phyloP scores from a whole-genome alignment of 2,797 vertebrate species.

The Bovichtus variegatus region DNA sequence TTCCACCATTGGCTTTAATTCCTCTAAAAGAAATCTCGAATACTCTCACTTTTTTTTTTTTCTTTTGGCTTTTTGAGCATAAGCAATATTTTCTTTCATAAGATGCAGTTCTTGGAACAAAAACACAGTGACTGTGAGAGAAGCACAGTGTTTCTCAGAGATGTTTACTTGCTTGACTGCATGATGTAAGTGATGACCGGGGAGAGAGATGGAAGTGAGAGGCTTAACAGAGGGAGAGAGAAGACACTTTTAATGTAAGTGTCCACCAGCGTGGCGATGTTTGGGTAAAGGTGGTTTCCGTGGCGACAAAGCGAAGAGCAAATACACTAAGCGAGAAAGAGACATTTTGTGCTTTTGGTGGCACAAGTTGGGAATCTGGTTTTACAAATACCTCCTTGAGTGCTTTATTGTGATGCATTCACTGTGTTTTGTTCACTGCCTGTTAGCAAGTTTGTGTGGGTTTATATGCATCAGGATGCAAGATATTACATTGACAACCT shows the following conservation, averaged over 20 bases:
- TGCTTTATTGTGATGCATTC: constrained; percentile 57
- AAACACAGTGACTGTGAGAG: constrained; percentile 53
- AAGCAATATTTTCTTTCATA: constrained; percentile 7
- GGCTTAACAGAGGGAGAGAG: constrained; percentile 45
- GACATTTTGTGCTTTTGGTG: constrained; percentile 68
- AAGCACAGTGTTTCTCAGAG: constrained; percentile 35
- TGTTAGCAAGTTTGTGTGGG: constrained; percentile 43
- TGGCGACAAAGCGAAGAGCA: constrained; percentile 81
- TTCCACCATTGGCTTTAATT: constrained; percentile 51
- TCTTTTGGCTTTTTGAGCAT: constrained; percentile 2
- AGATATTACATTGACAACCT: constrained; percentile 73
- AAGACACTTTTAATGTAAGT: constrained; percentile 80
- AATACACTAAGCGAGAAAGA: constrained; percentile 71
- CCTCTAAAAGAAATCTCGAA: constrained; percentile 35
- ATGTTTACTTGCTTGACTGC: constrained; percentile 75
- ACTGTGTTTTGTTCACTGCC: constrained; percentile 47
- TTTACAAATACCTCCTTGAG: constrained; percentile 61
- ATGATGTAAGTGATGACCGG: constrained; percentile 64
- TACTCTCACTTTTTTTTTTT: background rate
- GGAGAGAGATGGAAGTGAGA: constrained; percentile 41
- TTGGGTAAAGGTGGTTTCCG: constrained; percentile 83
- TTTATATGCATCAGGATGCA: constrained; percentile 66
- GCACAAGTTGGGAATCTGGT: constrained; percentile 56
- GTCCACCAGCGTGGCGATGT: constrained; percentile 78
- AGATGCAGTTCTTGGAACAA: constrained; percentile 12